A percentile compares a stretch with the other conserved stretches of the same genome.
These are phyloP conservation scores for Magallana ariakensis DNA, from an alignment of 1,140 invertebrate genomes.

Conservation along the genomic window DNA sequence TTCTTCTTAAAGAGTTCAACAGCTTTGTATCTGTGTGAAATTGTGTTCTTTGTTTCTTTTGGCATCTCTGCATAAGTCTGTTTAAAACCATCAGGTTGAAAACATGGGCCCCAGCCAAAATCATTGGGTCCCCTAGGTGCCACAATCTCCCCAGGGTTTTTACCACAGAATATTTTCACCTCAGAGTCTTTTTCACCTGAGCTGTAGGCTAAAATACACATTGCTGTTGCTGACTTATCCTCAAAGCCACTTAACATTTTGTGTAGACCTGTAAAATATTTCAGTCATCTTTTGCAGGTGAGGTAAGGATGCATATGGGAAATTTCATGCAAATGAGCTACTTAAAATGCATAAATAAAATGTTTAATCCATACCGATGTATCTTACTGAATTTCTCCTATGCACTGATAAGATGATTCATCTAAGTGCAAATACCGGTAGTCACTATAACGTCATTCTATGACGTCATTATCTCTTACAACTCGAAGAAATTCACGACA, in stretches of 20 bases:
- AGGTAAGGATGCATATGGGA: too few species aligned
- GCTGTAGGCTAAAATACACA: constrained; percentile 90
- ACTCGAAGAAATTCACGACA: too few species aligned
- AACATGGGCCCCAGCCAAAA: constrained; percentile 99
- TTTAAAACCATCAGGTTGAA: constrained; percentile 91
- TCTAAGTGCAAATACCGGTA: too few species aligned
- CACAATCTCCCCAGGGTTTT: constrained; percentile 92
- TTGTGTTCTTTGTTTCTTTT: constrained; percentile 92
- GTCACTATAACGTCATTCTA: too few species aligned
- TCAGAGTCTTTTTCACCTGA: constrained; percentile 76
- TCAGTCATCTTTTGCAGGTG: too few species aligned
- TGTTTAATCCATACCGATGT: too few species aligned
- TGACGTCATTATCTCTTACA: too few species aligned
- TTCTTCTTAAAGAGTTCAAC: constrained; percentile 85
- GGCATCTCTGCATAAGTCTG: constrained; percentile 96
- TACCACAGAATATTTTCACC: constrained; percentile 86
- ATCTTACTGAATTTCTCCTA: too few species aligned
- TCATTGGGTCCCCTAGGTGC: constrained; percentile 88
- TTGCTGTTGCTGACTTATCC: constrained; percentile 94
- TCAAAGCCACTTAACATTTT: constrained; percentile 87
- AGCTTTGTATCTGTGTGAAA: constrained; percentile 94
- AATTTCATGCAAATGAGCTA: too few species aligned
- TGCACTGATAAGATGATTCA: too few species aligned
- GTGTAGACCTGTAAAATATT: constrained; percentile 74
- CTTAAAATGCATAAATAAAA: too few species aligned